Conservation (phyloP, 2,113 vertebrate genomes). For the Eleginops maclovinus region DNA sequence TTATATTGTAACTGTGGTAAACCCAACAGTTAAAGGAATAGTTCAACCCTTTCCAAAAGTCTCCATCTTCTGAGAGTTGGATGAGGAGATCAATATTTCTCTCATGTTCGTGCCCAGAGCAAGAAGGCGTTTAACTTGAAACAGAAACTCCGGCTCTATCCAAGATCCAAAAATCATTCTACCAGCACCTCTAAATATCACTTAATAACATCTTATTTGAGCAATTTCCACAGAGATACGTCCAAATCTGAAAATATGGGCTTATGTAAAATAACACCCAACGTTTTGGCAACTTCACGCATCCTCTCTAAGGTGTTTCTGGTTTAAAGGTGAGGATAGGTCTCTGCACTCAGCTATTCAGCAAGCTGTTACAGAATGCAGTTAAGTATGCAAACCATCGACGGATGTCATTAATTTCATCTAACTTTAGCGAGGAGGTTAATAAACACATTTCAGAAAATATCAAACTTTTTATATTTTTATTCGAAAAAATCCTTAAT, state of each 20-base stretch:
- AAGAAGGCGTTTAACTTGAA: background rate
- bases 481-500: background rate
- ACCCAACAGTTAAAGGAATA: background rate
- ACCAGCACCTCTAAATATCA: background rate
- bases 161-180: too few relatives aligned
- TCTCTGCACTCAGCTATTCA: background rate
- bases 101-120: conserved; percentile 4
- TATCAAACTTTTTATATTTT: background rate
- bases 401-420: background rate
- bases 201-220: background rate
- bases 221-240: background rate
- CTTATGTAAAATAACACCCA: background rate
- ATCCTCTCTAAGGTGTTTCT: background rate
- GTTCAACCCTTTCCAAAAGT: background rate
- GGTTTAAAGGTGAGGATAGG: background rate
- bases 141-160: background rate
- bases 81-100: background rate
- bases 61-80: background rate
- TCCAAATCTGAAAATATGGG: background rate
- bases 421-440: background rate
- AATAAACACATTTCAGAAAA: conserved; percentile 2
- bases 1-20: background rate
- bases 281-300: background rate
- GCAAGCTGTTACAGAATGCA: background rate
- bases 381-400: background rate